Conservation (phyloP, 2,888 invertebrate species). For the Phasia obesa region DNA sequence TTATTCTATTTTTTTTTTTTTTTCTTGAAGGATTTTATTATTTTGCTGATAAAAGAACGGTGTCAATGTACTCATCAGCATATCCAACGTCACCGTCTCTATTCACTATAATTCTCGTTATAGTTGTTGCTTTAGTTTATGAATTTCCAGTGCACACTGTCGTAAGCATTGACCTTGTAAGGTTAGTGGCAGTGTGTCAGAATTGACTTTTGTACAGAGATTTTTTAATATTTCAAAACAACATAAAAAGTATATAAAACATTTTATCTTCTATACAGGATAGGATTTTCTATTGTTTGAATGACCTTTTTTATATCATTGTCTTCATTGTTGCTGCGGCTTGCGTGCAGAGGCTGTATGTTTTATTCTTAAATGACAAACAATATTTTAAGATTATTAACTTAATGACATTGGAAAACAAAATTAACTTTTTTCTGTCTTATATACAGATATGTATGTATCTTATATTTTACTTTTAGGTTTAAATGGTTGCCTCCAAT, state of each 20-base stretch:
- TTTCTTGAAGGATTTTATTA: slow-evolving; percentile 8
- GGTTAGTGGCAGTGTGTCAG: slow-evolving; percentile 52
- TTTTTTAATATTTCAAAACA: slow-evolving; percentile 1
- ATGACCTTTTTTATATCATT: slow-evolving; percentile 25
- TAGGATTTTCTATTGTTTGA: slow-evolving; percentile 52
- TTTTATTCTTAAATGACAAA: slow-evolving; percentile 28
- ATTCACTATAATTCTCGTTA: slow-evolving; percentile 43
- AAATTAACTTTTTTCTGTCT: background rate
- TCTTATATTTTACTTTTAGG: too few relatives aligned
- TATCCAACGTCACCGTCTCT: background rate
- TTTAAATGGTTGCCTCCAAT: too few relatives aligned
- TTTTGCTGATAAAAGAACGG: slow-evolving; percentile 21
- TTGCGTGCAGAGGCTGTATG: background rate
- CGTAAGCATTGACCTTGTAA: slow-evolving; percentile 64
- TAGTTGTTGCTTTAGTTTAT: slow-evolving; percentile 54
- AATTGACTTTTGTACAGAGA: background rate
- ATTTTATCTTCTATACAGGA: slow-evolving; percentile 24
- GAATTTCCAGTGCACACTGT: slow-evolving; percentile 50
- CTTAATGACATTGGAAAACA: background rate
- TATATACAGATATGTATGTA: too few relatives aligned
- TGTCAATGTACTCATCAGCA: slow-evolving; percentile 61
- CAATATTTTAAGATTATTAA: slow-evolving; percentile 18
- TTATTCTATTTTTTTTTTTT: background rate
- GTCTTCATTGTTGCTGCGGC: background rate
- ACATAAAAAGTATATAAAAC: slow-evolving; percentile 14